Percentiles rank a stretch among this genome's conserved stretches.
Conservation (phyloP, 2,888 invertebrate genomes). For the Epsilonema sp. region DNA sequence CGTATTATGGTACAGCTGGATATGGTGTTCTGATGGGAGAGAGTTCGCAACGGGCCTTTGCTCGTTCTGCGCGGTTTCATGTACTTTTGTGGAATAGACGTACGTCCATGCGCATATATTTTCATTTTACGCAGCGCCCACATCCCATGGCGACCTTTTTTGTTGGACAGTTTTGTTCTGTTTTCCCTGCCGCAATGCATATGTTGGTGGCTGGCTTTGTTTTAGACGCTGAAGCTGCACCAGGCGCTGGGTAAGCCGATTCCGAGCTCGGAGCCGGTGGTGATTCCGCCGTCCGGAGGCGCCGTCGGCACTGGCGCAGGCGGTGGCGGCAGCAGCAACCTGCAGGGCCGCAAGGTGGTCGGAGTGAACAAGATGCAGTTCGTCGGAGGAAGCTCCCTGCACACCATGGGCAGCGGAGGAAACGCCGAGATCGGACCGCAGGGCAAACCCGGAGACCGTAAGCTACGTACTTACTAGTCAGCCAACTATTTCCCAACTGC, state of each 20-base stretch:
- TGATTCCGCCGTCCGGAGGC: slow-evolving; percentile 37
- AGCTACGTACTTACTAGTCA: too few species aligned
- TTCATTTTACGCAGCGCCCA: too few species aligned
- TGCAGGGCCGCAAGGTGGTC: slow-evolving; percentile 33
- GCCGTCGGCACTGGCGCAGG: neutral
- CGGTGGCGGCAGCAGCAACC: too few species aligned
- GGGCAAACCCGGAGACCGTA: slow-evolving; percentile 12
- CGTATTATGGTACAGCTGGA: too few species aligned
- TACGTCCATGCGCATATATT: too few species aligned
- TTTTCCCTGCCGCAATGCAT: neutral
- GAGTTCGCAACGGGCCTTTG: neutral
- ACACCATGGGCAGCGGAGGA: slow-evolving; percentile 13
- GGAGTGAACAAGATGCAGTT: slow-evolving; percentile 62
- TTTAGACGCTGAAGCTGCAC: slow-evolving; percentile 60
- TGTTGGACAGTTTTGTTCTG: too few species aligned
- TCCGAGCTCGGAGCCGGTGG: slow-evolving; percentile 79
- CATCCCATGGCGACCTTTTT: too few species aligned
- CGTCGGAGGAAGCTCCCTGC: slow-evolving; percentile 41
- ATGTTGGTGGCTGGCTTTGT: neutral
- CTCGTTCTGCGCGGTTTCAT: neutral
- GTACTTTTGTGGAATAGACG: neutral
- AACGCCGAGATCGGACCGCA: neutral
- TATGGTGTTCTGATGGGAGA: too few species aligned
- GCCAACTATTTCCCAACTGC: too few species aligned
- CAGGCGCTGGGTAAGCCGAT: slow-evolving; percentile 92